Base-by-base conservation (phyloP, 2,797 vertebrate genomes). In the Pitangus sulphuratus region DNA sequence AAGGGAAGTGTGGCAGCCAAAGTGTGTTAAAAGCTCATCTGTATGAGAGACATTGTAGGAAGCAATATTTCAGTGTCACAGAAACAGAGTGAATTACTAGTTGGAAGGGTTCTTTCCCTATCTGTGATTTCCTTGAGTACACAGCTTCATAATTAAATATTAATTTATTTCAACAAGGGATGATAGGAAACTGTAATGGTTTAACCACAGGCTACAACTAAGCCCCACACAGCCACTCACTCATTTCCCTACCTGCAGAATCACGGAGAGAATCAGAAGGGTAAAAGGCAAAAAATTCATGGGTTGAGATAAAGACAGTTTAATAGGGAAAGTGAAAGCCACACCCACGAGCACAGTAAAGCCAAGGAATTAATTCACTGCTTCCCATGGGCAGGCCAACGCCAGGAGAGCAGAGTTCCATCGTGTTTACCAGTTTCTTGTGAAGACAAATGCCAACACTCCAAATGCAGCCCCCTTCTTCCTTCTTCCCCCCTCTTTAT, bases 381-480 rank as follows among this genome's bases (percentile, higher is more conserved):
- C 15, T 56, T 48, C 42, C 22, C 15, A 20, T 12, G 13, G 22
- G 6, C 18, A 56, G 31, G 13, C 26, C 31, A 21, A 12, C 15
- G 37, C 35, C 28, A 44, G 37, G 37, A 62, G 5, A 62, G 15
- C 19, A 76, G 37, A 17, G 3, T 3, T 9, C 6, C 13, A n/a
- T 12, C 24, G 24, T 3, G 20, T 26, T 14, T 17, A 69, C 42
- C 0, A 0, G 11, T 7, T 17, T 21, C 24, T 62, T 50, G 22
- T n/a, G 48, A 30, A 62, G 15, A 37, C 11, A 25, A n/a, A 33
- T 0, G 0, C 6, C 6, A 57, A 39, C 24, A 30, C 11, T 45
- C 4, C 16, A 57, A 33, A 56, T 4, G 2, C 13, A 24, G 3
- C 1, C 4, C 2, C 3, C 13, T 50, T 56, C 31, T 24, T 56